phyloP scores from a whole-genome alignment of 1,140 invertebrate genomes.

The Drosophila orosa region DNA sequence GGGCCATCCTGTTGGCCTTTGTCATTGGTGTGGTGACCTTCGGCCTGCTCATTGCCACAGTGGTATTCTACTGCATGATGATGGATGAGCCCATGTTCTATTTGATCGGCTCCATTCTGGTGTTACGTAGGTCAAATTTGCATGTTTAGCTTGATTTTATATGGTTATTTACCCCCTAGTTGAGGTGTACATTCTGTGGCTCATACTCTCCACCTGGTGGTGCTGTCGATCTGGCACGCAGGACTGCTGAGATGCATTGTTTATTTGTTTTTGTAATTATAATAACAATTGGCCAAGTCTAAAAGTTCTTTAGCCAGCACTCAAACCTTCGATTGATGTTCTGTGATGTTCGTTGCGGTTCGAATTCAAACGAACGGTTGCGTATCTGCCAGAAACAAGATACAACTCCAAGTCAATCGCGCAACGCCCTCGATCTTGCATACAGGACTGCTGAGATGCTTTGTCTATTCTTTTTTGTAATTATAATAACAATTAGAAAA shows the following conservation, averaged over 20 bases:
- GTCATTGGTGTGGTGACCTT: neutral
- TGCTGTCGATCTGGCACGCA: conserved; percentile 20
- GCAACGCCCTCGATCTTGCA: too few species aligned
- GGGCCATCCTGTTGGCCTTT: conserved; percentile 8
- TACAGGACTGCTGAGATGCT: neutral
- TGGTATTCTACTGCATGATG: neutral
- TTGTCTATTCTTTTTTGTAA: neutral
- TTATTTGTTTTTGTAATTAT: neutral
- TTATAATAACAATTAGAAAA: neutral
- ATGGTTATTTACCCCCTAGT: neutral
- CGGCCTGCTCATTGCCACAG: neutral
- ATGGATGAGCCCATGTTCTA: neutral
- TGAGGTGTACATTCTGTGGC: conserved; percentile 27
- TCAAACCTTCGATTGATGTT: neutral
- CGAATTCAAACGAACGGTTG: conserved; percentile 5
- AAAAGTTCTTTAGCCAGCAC: neutral
- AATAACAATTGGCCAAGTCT: neutral
- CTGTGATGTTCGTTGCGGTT: too few species aligned
- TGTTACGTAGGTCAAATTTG: conserved; percentile 6
- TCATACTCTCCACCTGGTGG: conserved; percentile 36
- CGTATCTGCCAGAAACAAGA: conserved; percentile 8
- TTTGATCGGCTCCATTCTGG: neutral
- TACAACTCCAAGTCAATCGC: conserved; percentile 9
- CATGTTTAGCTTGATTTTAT: neutral
- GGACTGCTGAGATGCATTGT: conserved; percentile 7